A percentile compares a stretch with the other conserved stretches of the same genome.
phyloP scores from a whole-genome alignment of 2,888 invertebrate species.

The Xestia xanthographa region DNA sequence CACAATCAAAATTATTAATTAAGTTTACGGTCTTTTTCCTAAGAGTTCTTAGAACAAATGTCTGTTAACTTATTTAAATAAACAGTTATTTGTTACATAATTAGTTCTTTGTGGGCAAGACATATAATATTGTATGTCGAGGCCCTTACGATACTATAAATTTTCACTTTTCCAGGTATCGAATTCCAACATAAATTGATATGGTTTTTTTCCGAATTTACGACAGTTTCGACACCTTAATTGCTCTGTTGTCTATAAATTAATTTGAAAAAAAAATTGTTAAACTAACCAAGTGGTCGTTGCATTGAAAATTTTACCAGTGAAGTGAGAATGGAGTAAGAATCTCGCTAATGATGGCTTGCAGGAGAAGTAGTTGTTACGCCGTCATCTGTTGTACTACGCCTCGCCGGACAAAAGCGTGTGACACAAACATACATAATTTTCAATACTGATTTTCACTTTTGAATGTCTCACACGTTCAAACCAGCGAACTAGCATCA shows the following conservation, averaged over 20 bases:
- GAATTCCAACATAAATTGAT: slow-evolving; percentile 5
- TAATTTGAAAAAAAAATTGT: background rate
- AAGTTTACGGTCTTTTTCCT: background rate
- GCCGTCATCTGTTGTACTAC: background rate
- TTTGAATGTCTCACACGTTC: slow-evolving; percentile 62
- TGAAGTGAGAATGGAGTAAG: slow-evolving; percentile 14
- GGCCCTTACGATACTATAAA: slow-evolving; percentile 19
- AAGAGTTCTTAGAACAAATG: slow-evolving; percentile 30
- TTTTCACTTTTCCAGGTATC: slow-evolving; percentile 39
- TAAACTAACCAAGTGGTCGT: background rate
- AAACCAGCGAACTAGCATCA: slow-evolving; percentile 63
- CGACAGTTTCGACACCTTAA: background rate
- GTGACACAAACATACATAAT: slow-evolving; percentile 59
- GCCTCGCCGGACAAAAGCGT: slow-evolving; percentile 55
- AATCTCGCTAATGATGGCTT: slow-evolving; percentile 6
- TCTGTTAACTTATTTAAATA: slow-evolving; percentile 50
- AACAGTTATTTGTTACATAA: slow-evolving; percentile 53
- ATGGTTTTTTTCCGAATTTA: slow-evolving; percentile 4
- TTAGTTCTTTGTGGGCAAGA: slow-evolving; percentile 12
- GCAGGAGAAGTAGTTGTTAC: slow-evolving; percentile 19
- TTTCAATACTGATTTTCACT: slow-evolving; percentile 63
- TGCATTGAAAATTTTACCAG: background rate
- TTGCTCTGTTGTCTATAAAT: background rate
- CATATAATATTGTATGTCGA: slow-evolving; percentile 4
- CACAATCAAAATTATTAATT: background rate